These are phyloP conservation scores for Leptestheria dahalacensis DNA, from an alignment of 1,140 invertebrate genomes.

Conservation along the genomic window DNA sequence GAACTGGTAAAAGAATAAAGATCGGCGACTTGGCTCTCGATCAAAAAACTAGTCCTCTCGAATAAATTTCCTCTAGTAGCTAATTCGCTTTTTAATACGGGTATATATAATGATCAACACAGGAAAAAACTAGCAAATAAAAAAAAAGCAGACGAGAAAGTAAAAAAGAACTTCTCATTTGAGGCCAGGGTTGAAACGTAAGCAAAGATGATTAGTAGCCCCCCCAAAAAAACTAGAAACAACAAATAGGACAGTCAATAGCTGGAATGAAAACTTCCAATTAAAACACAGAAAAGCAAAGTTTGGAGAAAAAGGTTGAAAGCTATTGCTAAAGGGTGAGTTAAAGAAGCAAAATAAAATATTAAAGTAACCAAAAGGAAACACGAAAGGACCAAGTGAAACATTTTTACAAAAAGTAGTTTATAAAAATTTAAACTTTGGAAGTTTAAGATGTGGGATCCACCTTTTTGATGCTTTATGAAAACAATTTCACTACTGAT, in stretches of 20 bases:
- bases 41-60: background rate
- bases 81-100: too few relatives aligned
- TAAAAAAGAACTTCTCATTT: constrained; percentile 17
- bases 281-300: constrained; percentile 8
- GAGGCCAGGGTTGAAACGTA: constrained; percentile 20
- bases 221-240: constrained; percentile 23
- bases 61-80: too few relatives aligned
- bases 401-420: constrained; percentile 16
- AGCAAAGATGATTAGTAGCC: constrained; percentile 21
- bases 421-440: constrained; percentile 21
- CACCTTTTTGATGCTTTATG: constrained; percentile 15
- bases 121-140: too few relatives aligned
- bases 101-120: too few relatives aligned
- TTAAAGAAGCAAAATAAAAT: constrained; percentile 6
- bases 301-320: constrained; percentile 17
- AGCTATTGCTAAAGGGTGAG: constrained; percentile 14
- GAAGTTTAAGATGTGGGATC: constrained; percentile 16
- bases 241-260: constrained; percentile 19
- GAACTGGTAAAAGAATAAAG: background rate
- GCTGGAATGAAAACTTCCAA: constrained; percentile 4
- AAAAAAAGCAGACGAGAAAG: constrained; percentile 4
- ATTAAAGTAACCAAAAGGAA: background rate
- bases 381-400: background rate
- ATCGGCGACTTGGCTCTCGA: background rate
- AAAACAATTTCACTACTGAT: constrained; percentile 16